phyloP scores from a whole-genome alignment of 2,888 invertebrate genomes.

The Coecobrya sp. region DNA sequence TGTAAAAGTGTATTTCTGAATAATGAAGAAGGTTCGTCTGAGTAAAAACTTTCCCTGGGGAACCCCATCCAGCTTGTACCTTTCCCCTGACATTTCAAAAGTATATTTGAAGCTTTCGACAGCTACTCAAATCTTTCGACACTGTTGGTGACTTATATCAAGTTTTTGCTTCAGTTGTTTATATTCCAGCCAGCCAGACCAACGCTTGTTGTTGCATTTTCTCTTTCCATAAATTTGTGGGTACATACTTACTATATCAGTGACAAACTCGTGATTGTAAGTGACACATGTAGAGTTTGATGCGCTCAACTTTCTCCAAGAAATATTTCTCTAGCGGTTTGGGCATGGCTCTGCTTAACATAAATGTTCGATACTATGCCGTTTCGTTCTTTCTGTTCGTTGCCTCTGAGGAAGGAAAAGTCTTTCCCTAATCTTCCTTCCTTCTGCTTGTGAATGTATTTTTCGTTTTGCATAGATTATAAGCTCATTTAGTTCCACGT shows the following conservation, averaged over 20 bases:
- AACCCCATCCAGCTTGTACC: neutral
- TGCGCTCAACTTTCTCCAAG: neutral
- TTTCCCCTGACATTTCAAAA: slow-evolving; percentile 13
- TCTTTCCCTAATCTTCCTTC: slow-evolving; percentile 39
- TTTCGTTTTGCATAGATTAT: slow-evolving; percentile 70
- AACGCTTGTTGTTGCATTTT: slow-evolving; percentile 43
- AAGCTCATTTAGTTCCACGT: slow-evolving; percentile 71
- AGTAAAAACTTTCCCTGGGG: neutral
- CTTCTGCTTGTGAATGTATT: slow-evolving; percentile 13
- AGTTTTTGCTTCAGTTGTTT: neutral
- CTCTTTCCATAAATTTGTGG: neutral
- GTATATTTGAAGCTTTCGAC: slow-evolving; percentile 33
- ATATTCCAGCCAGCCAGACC: neutral
- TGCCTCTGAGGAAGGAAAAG: neutral
- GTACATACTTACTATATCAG: neutral
- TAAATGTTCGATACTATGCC: slow-evolving; percentile 6
- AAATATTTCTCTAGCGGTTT: slow-evolving; percentile 6
- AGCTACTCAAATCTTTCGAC: slow-evolving; percentile 34
- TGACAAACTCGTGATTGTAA: neutral
- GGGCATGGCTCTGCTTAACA: neutral
- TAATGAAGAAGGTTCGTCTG: neutral
- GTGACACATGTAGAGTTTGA: slow-evolving; percentile 15
- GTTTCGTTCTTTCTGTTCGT: neutral
- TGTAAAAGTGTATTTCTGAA: neutral
- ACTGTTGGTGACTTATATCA: neutral